Evolutionary conservation across 2,888 invertebrate species (phyloP), one percentile per base, ranked within the genome.

Genomic region (Pterostichus niger): DNA sequence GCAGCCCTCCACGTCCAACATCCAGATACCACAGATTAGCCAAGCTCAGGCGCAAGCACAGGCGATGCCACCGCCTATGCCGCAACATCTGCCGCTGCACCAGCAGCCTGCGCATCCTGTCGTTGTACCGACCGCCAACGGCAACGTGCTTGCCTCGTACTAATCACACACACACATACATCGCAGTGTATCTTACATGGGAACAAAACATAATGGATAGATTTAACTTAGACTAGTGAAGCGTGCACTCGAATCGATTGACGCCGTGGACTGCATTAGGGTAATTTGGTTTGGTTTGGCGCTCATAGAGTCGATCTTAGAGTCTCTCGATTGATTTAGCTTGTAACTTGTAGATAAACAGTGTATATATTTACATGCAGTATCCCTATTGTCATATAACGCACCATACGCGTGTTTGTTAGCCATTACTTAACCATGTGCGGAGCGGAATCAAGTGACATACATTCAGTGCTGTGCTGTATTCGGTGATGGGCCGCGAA

Each of bases 71-170:
- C 61, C 61, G 15, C 64, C 82, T 0, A 88, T 88, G 83, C 75
- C 86, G 9, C 84, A 83, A 85, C 88, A 88, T 84, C 80, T 89
- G 85, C 86, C 88, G 46, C 87, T 89, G 85, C 89, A 88, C 84
- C 88, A 87, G 56, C 87, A 88, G 54, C 87, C 89, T 13, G 90
- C 89, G 85, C 92, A 92, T 87, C 91, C 92, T n/a, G 92, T 92
- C 46, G 91, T 91, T 77, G 92, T 92, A 84, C 92, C 92, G 76
- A 91, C 92, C 54, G 91, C 92, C 61, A 92, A 92, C 84, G 91
- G 91, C 83, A 89, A 89, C 85, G 92, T 92, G 52, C 87, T 92
- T 81, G 89, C 92, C 61, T 90, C 91, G 49, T 92, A 92, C 86
- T 92, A 87, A 64, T 10, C 11, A 59, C 59, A 10, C 24, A 59